A percentile compares a stretch with the other conserved stretches of the same genome.
Conservation (phyloP, 2,797 vertebrate genomes). For the Notamacropus eugenii region DNA sequence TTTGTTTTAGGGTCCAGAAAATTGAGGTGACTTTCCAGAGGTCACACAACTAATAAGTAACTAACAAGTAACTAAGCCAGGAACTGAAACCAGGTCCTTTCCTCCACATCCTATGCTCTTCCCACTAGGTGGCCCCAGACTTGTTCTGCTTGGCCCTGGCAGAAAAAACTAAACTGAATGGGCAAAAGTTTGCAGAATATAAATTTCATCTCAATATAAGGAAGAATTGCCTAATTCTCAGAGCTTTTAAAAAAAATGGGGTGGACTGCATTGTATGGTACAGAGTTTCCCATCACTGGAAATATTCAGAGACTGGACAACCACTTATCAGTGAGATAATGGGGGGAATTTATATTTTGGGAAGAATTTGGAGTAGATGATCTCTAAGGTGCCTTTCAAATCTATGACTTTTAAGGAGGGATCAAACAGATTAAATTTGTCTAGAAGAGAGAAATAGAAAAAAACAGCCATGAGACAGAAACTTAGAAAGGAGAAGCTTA, state of each 20-base stretch:
- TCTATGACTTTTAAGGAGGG: background rate
- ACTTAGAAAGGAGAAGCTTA: background rate
- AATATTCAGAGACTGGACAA: background rate
- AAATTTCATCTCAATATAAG: background rate
- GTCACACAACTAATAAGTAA: background rate
- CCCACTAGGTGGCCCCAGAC: background rate
- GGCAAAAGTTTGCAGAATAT: background rate
- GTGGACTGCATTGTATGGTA: background rate
- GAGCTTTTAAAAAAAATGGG: background rate
- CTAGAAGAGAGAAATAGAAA: background rate
- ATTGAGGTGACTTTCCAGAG: background rate
- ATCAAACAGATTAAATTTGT: slow-evolving; percentile 3
- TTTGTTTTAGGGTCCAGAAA: background rate
- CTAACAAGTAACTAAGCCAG: background rate
- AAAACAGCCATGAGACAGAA: background rate
- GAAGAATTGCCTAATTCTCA: background rate
- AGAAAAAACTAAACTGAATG: background rate
- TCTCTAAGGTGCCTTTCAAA: background rate
- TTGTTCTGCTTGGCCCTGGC: background rate
- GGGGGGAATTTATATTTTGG: background rate
- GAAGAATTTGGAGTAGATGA: background rate
- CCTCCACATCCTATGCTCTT: background rate
- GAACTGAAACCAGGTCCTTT: background rate
- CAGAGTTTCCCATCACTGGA: background rate
- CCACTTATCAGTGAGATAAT: background rate